These are phyloP conservation scores for Zosterops borbonicus DNA, from an alignment of 2,113 vertebrate genomes.

Conservation along the genomic window DNA sequence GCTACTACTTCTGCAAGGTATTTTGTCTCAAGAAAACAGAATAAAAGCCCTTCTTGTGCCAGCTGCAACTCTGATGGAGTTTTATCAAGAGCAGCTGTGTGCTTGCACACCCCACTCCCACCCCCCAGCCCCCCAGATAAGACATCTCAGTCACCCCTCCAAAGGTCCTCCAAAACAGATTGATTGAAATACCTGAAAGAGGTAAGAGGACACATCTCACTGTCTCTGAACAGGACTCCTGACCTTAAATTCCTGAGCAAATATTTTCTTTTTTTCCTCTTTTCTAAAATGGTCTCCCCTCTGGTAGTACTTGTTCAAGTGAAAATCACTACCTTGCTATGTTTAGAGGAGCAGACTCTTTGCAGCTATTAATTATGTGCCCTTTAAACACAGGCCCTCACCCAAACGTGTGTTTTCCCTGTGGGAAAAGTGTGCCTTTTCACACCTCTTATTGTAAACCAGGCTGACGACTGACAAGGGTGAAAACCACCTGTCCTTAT, in stretches of 20 bases:
- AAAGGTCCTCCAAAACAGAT: neutral
- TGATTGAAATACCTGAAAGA: neutral
- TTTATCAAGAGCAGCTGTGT: neutral
- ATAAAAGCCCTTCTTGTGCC: neutral
- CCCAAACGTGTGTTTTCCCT: neutral
- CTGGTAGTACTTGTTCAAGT: neutral
- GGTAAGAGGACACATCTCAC: neutral
- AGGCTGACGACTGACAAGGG: neutral
- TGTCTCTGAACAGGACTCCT: neutral
- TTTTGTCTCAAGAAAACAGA: neutral
- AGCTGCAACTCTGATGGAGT: neutral
- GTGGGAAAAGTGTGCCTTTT: neutral
- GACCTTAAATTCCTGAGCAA: neutral
- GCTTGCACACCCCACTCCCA: neutral
- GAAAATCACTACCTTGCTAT: neutral
- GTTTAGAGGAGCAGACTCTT: neutral
- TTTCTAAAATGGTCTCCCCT: neutral
- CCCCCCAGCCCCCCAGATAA: neutral
- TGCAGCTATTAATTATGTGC: slow-evolving; percentile 21
- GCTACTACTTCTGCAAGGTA: neutral
- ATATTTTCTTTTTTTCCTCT: neutral
- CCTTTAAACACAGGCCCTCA: neutral
- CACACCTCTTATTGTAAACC: slow-evolving; percentile 32
- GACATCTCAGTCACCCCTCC: neutral
- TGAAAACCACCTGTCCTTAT: slow-evolving; percentile 13